Percentiles rank a stretch among this genome's conserved stretches.
phyloP scores from a whole-genome alignment of 2,113 vertebrate species.

The Catharus bicknelli region DNA sequence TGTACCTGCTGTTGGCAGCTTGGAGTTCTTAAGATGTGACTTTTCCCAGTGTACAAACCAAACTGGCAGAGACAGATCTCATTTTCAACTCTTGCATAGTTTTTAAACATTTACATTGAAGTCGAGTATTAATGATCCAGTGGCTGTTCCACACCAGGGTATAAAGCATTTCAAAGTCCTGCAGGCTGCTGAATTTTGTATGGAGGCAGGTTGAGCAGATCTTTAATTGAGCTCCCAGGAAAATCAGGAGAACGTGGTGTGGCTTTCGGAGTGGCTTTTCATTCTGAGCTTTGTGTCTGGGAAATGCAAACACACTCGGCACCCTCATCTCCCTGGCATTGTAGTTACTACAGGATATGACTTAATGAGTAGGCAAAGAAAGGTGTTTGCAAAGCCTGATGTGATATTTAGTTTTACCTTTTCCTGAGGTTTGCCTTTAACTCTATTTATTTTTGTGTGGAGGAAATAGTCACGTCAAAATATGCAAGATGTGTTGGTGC shows the following conservation, averaged over 20 bases:
- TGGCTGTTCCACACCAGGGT: conserved; percentile 17
- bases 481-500: not conserved
- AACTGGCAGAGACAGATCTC: not conserved
- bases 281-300: not conserved
- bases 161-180: conserved; percentile 37
- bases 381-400: not conserved
- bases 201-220: conserved; percentile 22
- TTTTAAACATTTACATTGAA: conserved; percentile 44
- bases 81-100: not conserved
- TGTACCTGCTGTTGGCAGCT: not conserved
- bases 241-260: not conserved
- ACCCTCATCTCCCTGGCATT: not conserved
- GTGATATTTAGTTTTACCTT: not conserved
- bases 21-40: not conserved
- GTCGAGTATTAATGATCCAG: conserved; percentile 1
- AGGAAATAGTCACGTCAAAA: not conserved
- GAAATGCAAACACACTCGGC: not conserved
- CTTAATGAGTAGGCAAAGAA: not conserved
- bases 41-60: not conserved
- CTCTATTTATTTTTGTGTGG: not conserved
- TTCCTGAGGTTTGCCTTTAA: not conserved
- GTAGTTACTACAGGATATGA: not conserved
- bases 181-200: conserved; percentile 50
- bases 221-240: conserved; percentile 49
- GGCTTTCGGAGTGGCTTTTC: not conserved